Conservation (phyloP, 2,888 invertebrate species). For the Noctua fimbriata region DNA sequence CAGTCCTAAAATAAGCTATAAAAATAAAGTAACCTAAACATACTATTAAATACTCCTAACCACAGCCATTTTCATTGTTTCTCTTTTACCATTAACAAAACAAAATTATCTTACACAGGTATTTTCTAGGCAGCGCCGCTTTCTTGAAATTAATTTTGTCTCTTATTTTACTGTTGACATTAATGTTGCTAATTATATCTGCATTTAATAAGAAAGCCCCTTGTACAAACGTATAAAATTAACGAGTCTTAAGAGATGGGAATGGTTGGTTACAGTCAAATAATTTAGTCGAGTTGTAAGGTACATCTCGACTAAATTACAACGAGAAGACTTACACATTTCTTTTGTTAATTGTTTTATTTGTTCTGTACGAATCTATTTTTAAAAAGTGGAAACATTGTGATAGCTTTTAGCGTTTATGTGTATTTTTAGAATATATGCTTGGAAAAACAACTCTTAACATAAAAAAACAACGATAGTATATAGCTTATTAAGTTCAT, state of each 20-base stretch:
- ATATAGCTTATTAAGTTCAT: not conserved
- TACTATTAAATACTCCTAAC: conserved; percentile 12
- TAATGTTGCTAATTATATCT: conserved; percentile 78
- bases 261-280: conserved; percentile 18
- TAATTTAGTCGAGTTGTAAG: conserved; percentile 35
- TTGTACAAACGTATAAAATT: conserved; percentile 81
- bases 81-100: conserved; percentile 48
- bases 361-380: not conserved
- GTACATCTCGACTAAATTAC: not conserved
- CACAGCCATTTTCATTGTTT: conserved; percentile 22
- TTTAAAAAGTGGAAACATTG: not conserved
- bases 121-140: conserved; percentile 39
- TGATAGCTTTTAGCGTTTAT: not conserved
- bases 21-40: not conserved
- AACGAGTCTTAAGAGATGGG: conserved; percentile 69
- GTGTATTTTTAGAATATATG: not conserved
- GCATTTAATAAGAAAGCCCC: conserved; percentile 77
- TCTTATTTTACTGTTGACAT: conserved; percentile 69
- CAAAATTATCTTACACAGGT: conserved; percentile 59
- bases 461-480: not conserved
- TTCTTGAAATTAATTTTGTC: conserved; percentile 65
- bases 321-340: not conserved
- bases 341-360: not conserved
- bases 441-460: not conserved
- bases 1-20: not conserved